phyloP scores from a whole-genome alignment of 2,797 vertebrate species.

The Ibycter americanus region DNA sequence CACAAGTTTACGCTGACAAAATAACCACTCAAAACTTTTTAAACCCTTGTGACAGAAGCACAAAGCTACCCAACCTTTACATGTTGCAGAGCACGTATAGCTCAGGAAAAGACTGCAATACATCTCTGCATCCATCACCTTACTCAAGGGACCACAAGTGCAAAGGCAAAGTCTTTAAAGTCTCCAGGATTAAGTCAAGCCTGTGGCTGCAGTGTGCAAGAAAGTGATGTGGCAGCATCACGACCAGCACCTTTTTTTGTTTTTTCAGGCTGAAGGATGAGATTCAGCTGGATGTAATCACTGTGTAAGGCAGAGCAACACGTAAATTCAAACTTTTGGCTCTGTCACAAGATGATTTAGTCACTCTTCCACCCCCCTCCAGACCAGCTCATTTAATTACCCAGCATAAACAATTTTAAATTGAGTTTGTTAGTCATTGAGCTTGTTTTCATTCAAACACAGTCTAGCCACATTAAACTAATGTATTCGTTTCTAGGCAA shows the following conservation, averaged over 20 bases:
- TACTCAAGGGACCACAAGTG: neutral
- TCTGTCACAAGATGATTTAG: neutral
- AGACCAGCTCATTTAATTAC: constrained; percentile 26
- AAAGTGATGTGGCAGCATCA: neutral
- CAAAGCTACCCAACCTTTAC: neutral
- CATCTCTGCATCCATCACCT: rapidly evolving
- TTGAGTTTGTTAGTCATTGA: constrained; percentile 20
- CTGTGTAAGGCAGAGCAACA: neutral
- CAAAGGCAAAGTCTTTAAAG: neutral
- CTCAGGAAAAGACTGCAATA: neutral
- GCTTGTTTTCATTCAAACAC: constrained; percentile 29
- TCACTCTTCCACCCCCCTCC: neutral
- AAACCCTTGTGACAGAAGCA: neutral
- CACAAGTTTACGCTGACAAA: neutral
- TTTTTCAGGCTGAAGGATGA: constrained; percentile 5
- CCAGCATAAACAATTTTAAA: constrained; percentile 18
- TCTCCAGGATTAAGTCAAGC: neutral
- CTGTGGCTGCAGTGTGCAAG: neutral
- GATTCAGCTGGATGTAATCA: neutral
- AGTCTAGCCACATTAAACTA: constrained; percentile 11
- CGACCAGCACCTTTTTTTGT: neutral
- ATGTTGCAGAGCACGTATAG: neutral
- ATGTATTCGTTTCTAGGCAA: neutral
- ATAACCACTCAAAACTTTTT: neutral
- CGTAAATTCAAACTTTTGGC: neutral